Conservation (phyloP, 2,888 invertebrate species). For the Theretra japonica region DNA sequence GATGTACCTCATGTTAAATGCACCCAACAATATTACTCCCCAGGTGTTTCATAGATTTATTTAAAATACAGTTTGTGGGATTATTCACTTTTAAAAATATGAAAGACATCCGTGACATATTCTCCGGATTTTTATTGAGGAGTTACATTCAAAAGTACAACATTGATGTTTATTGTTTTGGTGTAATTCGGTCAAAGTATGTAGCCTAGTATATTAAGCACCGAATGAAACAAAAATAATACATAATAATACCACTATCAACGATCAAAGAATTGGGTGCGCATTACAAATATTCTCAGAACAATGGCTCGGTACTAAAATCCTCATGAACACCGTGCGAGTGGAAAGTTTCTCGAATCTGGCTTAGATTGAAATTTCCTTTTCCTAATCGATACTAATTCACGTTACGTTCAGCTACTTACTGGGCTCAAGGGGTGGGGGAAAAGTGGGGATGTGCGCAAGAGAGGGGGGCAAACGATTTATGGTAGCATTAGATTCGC, state of each 20-base stretch:
- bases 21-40: background rate
- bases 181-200: background rate
- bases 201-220: background rate
- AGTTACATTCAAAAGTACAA: too few relatives aligned
- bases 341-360: slow-evolving; percentile 25
- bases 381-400: slow-evolving; percentile 78
- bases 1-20: background rate
- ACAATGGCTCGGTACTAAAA: slow-evolving; percentile 8
- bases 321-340: slow-evolving; percentile 4
- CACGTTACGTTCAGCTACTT: slow-evolving; percentile 66
- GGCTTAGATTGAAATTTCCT: slow-evolving; percentile 59
- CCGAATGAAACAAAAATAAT: too few relatives aligned
- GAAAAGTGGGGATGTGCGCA: slow-evolving; percentile 53
- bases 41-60: too few relatives aligned
- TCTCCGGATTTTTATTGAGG: too few relatives aligned
- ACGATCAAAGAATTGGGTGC: too few relatives aligned
- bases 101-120: too few relatives aligned
- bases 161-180: too few relatives aligned
- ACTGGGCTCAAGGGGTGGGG: slow-evolving; percentile 50
- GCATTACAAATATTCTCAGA: background rate
- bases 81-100: too few relatives aligned
- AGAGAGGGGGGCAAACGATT: slow-evolving; percentile 63
- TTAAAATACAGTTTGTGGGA: too few relatives aligned
- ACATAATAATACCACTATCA: background rate
- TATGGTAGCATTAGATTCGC: slow-evolving; percentile 77